Conservation (phyloP, 1,140 invertebrate genomes). For the Pachyrhynchus sulphureomaculatus region DNA sequence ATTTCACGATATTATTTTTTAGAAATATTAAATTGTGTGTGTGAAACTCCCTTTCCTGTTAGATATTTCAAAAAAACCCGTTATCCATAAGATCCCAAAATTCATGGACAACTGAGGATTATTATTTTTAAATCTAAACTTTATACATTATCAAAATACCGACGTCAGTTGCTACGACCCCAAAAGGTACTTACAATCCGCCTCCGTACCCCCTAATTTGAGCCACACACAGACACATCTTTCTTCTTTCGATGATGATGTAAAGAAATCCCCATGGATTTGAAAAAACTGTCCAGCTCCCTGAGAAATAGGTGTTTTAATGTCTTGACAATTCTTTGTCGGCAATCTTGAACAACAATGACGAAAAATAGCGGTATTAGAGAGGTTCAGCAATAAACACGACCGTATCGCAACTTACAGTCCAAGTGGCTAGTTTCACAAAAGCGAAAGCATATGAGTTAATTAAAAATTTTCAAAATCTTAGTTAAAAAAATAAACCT, state of each 20-base stretch:
- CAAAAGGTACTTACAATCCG: neutral
- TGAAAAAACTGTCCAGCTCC: slow-evolving; percentile 9
- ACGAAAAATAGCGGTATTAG: neutral
- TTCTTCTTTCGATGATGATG: neutral
- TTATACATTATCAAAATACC: neutral
- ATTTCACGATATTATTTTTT: too few species aligned
- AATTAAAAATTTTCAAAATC: too few species aligned
- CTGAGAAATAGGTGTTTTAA: slow-evolving; percentile 19
- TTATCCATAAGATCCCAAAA: too few species aligned
- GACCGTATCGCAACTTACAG: too few species aligned
- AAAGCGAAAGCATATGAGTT: too few species aligned
- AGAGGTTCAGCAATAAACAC: neutral
- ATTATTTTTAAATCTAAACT: neutral
- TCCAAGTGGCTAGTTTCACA: too few species aligned
- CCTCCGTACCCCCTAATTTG: neutral
- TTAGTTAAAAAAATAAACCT: too few species aligned
- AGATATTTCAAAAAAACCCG: too few species aligned
- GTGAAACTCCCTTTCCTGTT: too few species aligned
- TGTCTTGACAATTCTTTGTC: slow-evolving; percentile 17
- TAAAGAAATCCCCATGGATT: neutral
- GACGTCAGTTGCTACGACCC: neutral
- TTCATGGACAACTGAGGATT: neutral
- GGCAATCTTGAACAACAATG: neutral
- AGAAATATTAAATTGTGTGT: too few species aligned
- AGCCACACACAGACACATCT: slow-evolving; percentile 27